These are phyloP conservation scores for Drosophila nikananu DNA, from an alignment of 1,140 invertebrate genomes.

Conservation along the genomic window DNA sequence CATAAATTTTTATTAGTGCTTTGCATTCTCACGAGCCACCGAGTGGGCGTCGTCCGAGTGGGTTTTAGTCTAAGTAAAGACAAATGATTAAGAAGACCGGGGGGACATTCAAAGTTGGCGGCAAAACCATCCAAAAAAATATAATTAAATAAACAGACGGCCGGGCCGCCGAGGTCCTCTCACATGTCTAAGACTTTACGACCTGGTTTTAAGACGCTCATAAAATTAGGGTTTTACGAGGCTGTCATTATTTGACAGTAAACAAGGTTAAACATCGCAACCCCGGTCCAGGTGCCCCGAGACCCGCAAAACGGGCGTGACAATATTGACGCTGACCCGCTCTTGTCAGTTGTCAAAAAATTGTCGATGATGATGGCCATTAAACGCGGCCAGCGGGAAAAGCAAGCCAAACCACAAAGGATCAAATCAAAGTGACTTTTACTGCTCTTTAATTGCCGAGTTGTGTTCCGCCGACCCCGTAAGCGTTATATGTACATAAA, in stretches of 20 bases:
- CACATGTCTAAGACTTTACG: slow-evolving; percentile 57
- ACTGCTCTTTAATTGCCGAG: slow-evolving; percentile 80
- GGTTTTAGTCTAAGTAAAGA: slow-evolving; percentile 30
- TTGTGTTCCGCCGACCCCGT: slow-evolving; percentile 61
- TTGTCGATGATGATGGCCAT: slow-evolving; percentile 61
- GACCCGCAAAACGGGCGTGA: slow-evolving; percentile 54
- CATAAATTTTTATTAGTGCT: slow-evolving; percentile 69
- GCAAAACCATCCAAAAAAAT: slow-evolving; percentile 35
- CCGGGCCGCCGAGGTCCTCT: slow-evolving; percentile 16
- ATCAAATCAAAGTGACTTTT: slow-evolving; percentile 69
- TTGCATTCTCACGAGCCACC: slow-evolving; percentile 10
- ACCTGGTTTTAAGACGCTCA: slow-evolving; percentile 47
- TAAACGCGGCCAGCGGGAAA: slow-evolving; percentile 38
- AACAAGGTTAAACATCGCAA: slow-evolving; percentile 51
- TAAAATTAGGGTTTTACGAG: slow-evolving; percentile 66
- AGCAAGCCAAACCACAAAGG: slow-evolving; percentile 19
- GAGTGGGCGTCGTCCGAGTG: slow-evolving; percentile 46
- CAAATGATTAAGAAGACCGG: slow-evolving; percentile 8
- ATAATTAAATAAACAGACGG: slow-evolving; percentile 70
- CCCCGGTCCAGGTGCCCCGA: slow-evolving; percentile 33
- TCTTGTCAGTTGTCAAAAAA: slow-evolving; percentile 73
- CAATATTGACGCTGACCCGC: slow-evolving; percentile 39
- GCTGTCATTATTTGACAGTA: slow-evolving; percentile 72
- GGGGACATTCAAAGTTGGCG: slow-evolving; percentile 7
- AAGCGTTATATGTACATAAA: slow-evolving; percentile 59